phyloP scores from a whole-genome alignment of 2,113 vertebrate species.

The Caracal caracal region DNA sequence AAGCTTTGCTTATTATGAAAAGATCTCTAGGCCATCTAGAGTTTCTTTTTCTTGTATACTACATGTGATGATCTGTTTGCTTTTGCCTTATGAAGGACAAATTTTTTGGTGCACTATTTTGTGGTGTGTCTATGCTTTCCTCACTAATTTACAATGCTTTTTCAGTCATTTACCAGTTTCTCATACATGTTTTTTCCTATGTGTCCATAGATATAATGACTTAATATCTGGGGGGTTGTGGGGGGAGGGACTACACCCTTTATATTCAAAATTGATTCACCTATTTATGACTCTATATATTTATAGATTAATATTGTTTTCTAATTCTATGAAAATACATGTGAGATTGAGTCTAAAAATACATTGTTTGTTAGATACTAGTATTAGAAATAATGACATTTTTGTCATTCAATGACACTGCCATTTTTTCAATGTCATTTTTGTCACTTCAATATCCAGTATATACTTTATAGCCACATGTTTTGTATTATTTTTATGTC shows the following conservation, averaged over 20 bases:
- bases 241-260: not conserved
- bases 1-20: not conserved
- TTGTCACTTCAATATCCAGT: not conserved
- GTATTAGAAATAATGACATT: not conserved
- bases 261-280: not conserved
- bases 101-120: not conserved
- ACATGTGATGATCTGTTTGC: not conserved
- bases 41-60: not conserved
- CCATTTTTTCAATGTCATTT: too few species aligned
- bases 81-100: not conserved
- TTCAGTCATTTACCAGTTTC: not conserved
- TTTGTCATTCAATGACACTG: not conserved
- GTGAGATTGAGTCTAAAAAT: not conserved
- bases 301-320: not conserved
- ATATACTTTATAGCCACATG: not conserved
- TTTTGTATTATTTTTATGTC: not conserved
- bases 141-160: not conserved
- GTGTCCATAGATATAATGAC: not conserved
- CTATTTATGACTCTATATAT: not conserved
- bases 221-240: not conserved
- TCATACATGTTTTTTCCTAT: not conserved
- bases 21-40: not conserved
- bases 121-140: not conserved
- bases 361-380: not conserved
- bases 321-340: not conserved